These are phyloP conservation scores for Lithophane ornitopus DNA, from an alignment of 2,888 invertebrate genomes.

Conservation along the genomic window DNA sequence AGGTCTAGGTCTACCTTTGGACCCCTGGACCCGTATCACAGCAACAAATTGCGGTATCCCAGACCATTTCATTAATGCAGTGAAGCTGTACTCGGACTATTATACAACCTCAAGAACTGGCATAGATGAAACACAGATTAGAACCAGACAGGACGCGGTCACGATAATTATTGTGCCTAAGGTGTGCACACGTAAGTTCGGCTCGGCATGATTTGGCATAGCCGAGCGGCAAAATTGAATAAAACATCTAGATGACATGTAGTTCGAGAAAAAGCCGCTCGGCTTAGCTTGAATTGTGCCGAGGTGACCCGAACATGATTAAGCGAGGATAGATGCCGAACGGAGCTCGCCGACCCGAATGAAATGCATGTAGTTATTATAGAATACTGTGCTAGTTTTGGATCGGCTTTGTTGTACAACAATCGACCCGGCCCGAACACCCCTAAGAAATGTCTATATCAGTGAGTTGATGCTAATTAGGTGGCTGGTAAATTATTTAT, in stretches of 20 bases:
- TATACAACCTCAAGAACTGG: conserved; percentile 54
- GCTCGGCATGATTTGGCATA: too few species aligned
- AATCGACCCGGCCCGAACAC: too few species aligned
- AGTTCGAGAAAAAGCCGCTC: neutral
- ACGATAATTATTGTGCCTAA: conserved; percentile 45
- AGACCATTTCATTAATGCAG: conserved; percentile 65
- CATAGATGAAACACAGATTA: conserved; percentile 54
- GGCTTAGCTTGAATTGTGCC: neutral
- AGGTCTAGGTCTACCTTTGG: conserved; percentile 51
- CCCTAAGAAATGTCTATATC: conserved; percentile 29
- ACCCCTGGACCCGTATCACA: conserved; percentile 30
- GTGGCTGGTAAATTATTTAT: conserved; percentile 24
- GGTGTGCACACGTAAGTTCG: neutral
- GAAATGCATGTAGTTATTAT: too few species aligned
- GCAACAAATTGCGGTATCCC: conserved; percentile 64
- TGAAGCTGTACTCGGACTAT: conserved; percentile 60
- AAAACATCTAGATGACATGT: neutral
- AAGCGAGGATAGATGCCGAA: neutral
- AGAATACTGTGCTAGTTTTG: too few species aligned
- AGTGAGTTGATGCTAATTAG: conserved; percentile 13
- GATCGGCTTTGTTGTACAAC: too few species aligned
- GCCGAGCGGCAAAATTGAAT: neutral
- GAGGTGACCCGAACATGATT: neutral
- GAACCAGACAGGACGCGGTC: conserved; percentile 38
- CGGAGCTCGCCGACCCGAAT: neutral